These are phyloP conservation scores for Panzeria rudis DNA, from an alignment of 2,888 invertebrate genomes.

Conservation along the genomic window DNA sequence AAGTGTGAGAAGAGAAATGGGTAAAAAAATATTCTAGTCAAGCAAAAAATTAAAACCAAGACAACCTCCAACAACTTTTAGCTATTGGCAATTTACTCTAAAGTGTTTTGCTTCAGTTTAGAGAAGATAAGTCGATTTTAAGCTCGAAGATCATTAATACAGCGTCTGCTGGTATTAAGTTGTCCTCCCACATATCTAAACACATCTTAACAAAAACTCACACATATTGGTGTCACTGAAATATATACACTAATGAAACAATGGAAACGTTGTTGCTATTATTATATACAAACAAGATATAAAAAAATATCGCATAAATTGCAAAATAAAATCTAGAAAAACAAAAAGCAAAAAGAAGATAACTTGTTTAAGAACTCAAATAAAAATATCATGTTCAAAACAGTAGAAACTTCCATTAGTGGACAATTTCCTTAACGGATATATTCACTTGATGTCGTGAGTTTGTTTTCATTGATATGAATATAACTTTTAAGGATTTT, in stretches of 20 bases:
- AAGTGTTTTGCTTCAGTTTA: conserved; percentile 31
- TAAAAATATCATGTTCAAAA: conserved; percentile 40
- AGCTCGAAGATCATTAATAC: conserved; percentile 69
- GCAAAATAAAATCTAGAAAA: conserved; percentile 13
- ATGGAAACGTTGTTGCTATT: conserved; percentile 26
- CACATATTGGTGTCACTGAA: conserved; percentile 23
- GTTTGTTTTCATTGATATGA: not conserved
- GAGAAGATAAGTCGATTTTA: conserved; percentile 67
- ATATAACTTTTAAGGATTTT: not conserved
- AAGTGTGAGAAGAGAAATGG: conserved; percentile 18
- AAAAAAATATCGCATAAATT: conserved; percentile 42
- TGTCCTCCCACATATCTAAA: conserved; percentile 60
- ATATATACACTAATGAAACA: conserved; percentile 40
- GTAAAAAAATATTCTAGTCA: not conserved
- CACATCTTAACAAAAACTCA: not conserved
- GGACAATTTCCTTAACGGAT: conserved; percentile 55
- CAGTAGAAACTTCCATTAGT: conserved; percentile 36
- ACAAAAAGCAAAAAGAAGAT: not conserved
- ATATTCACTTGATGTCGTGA: conserved; percentile 15
- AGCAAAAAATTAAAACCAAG: conserved; percentile 19
- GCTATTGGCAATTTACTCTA: conserved; percentile 49
- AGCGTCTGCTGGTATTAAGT: conserved; percentile 76
- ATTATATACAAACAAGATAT: not conserved
- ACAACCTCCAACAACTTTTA: conserved; percentile 44
- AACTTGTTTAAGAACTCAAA: conserved; percentile 19